phyloP scores from a whole-genome alignment of 1,140 invertebrate genomes.

The Zaprionus capensis region DNA sequence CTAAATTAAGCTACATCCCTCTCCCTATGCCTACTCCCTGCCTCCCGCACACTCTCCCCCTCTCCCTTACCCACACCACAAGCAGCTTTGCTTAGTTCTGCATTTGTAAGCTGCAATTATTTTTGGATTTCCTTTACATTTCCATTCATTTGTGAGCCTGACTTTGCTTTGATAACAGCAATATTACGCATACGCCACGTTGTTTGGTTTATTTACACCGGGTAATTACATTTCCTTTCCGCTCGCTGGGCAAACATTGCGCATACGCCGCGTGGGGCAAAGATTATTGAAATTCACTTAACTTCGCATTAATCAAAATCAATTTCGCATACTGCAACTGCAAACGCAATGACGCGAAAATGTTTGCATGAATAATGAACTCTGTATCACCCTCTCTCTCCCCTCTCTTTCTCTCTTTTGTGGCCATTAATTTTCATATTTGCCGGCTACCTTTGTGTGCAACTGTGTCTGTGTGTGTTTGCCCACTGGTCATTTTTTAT shows the following conservation, averaged over 20 bases:
- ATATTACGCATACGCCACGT: slow-evolving; percentile 55
- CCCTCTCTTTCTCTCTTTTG: not conserved
- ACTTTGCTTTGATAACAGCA: slow-evolving; percentile 14
- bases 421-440: slow-evolving; percentile 69
- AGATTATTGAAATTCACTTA: slow-evolving; percentile 39
- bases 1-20: not conserved
- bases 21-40: too few relatives aligned
- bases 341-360: slow-evolving; percentile 68
- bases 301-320: slow-evolving; percentile 66
- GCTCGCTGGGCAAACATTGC: slow-evolving; percentile 11
- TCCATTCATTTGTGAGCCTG: slow-evolving; percentile 14
- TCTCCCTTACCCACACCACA: not conserved
- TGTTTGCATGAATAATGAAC: slow-evolving; percentile 52
- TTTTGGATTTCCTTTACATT: slow-evolving; percentile 26
- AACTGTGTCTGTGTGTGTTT: slow-evolving; percentile 14
- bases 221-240: slow-evolving; percentile 7
- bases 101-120: slow-evolving; percentile 51
- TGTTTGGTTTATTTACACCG: not conserved
- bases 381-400: not conserved
- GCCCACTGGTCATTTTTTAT: slow-evolving; percentile 24
- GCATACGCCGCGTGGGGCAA: slow-evolving; percentile 27
- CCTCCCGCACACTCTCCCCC: not conserved
- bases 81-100: slow-evolving; percentile 20
- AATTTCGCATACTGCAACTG: slow-evolving; percentile 46
- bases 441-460: slow-evolving; percentile 7